Base-by-base conservation (phyloP, 2,888 invertebrate genomes). In the Stomorhina lunata region DNA sequence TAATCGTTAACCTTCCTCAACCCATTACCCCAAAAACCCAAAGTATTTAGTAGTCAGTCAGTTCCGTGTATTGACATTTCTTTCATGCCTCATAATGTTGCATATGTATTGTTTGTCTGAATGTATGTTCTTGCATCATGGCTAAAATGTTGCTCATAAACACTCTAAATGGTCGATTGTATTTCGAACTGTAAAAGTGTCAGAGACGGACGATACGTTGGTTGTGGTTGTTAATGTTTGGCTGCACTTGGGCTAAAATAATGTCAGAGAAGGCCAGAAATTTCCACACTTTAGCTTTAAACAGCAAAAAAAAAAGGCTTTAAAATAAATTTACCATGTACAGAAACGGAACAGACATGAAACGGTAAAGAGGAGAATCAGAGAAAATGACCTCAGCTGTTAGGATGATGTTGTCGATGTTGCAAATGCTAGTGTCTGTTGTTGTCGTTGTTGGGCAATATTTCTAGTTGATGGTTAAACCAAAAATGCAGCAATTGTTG, bases 331-430 rank as follows among this genome's bases (percentile, higher is more conserved):
- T 34, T 69, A 45, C 40, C 69, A 57, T 15, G 37, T 50, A 20
- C 22, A 37, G 25, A 32, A 61, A 69, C 37, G n/a, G 29, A n/a
- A n/a, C n/a, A n/a, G n/a, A n/a, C n/a, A n/a, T n/a, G n/a, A n/a
- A n/a, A n/a, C n/a, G n/a, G n/a, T n/a, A n/a, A n/a, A n/a, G 10
- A 40, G 40, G 43, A 57, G 82, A 82, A 82, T 75, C 75, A 59
- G 57, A 57, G 48, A 78, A 45, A 59, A 79, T 82, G 65, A 79
- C 69, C 82, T 71, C 79, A 81, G 77, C 77, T 81, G 71, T 34
- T 53, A 43, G 32, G 61, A 20, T 59, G 57, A 4, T 37, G 66
- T 53, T 53, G 61, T 53, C 57, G 40, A 29, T 27, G 12, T 37
- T 57, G n/a, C n/a, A n/a, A n/a, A n/a, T n/a, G n/a, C n/a, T n/a